Evolutionary conservation across 2,888 invertebrate genomes (phyloP), one percentile per base, ranked within the genome.

Genomic region (Eupithecia insigniata): DNA sequence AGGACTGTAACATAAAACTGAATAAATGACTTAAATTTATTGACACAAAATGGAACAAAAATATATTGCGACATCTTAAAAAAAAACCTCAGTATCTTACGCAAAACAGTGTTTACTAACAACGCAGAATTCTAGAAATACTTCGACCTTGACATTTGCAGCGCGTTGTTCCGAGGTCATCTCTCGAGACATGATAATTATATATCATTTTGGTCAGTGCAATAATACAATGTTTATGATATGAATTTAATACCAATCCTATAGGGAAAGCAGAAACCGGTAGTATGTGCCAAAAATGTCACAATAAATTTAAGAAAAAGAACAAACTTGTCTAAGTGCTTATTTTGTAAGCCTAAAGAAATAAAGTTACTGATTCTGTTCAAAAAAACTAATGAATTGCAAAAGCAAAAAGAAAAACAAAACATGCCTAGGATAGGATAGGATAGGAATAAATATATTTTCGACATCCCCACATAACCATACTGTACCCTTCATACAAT

Each of bases 121-220:
- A 55, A 5, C 26, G 55, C 36, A 64, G 60, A 36, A 22, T n/a
- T 64, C 43, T 66, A 43, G n/a, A 51, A 34, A 28, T 55, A 16
- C 32, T 26, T 66, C 12, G 46, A 46, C 39, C 16, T 32, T 62
- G 30, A 39, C 43, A 61, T 36, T 58, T 39, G 16, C 36, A 43
- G 61, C 16, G 61, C 68, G 58, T 62, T 34, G 64, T 39, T 6
- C 22, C 36, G 26, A 64, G 64, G 64, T 36, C 36, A 22, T n/a
- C 64, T 39, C 26, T 12, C 10, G n/a, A 34, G 36, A n/a, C 36
- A 14, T 64, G 32, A 22, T 64, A 36, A 36, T 62, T 62, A 36
- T 36, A 60, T 28, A 14, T 12, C 5, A 14, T 58, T 58, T 51
- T 51, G 10, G n/a, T 26, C 5, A 26, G 2, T 26, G 8, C 55